Base-by-base conservation (phyloP, 2,888 invertebrate genomes). In the Rhimphoctona megacephalus region DNA sequence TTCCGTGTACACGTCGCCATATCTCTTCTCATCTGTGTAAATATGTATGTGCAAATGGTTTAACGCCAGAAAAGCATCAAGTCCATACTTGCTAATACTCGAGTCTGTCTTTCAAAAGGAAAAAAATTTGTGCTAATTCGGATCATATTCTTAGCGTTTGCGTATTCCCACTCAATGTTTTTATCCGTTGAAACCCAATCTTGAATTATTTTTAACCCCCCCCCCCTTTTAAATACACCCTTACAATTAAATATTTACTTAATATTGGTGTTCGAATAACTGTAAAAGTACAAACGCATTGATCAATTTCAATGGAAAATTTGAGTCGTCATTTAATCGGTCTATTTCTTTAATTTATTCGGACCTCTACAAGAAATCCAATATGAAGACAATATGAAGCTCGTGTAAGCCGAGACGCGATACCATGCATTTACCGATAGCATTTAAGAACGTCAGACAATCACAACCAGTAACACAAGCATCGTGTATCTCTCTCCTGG, bases 391-490 rank as follows among this genome's bases (percentile, higher is more conserved):
- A 3, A 43, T 14, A 25, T 46, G 52, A 25, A 73, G 73, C 73
- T 64, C 67, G 69, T 64, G 81, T 64, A 76, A 76, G 52, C 33
- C 74, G 61, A 61, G 61, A 61, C 61, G 30, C 61, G 67, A 80
- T 74, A 74, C 79, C 69, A 84, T 79, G 79, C 69, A 36, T 57
- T 78, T 61, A 61, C 17, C 52, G 70, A 85, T 85, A 81, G 64
- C 70, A 81, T 43, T 70, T 43, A 70, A 25, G 66, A 33, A 78
- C 0, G 33, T 70, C 33, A 33, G 57, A 54, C 49, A 43, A 70
- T 54, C 52, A 77, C 52, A 43, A 36, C 49, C 64, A 39, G 81
- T 61, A 39, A 78, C 79, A 39, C 49, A 22, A 72, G 73, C 78
- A 30, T 39, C 33, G 33, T 49, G 36, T 72, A 64, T 61, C 67